A percentile compares a stretch with the other conserved stretches of the same genome.
Conservation (phyloP, 37 sponge, comb jelly and placozoan species). For the Cliona cf. orientalis region DNA sequence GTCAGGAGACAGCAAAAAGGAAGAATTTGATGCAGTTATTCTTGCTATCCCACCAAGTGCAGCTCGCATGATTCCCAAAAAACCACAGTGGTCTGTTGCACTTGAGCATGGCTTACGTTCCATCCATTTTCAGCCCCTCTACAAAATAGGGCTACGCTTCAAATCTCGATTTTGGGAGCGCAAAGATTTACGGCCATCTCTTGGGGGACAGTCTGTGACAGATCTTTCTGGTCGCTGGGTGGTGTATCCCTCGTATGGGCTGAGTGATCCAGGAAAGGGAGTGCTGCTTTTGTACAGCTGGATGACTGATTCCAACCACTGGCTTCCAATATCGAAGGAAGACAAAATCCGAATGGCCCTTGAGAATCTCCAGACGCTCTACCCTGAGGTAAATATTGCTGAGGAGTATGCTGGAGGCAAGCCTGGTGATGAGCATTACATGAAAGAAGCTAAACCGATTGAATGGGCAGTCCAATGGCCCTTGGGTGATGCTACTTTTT, state of each 20-base stretch:
- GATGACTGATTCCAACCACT: constrained; percentile 9
- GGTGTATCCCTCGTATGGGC: constrained; percentile 25
- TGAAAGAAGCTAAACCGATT: constrained; percentile 3
- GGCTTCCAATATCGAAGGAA: constrained; percentile 2
- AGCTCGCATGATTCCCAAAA: constrained; percentile 4
- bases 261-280: constrained; percentile 45
- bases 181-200: constrained; percentile 18
- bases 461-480: constrained; percentile 15
- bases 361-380: constrained; percentile 13
- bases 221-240: constrained; percentile 33
- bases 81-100: neutral
- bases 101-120: constrained; percentile 7
- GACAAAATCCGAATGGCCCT: constrained; percentile 25
- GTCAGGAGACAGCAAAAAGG: neutral
- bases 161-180: constrained; percentile 47
- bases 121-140: constrained; percentile 4
- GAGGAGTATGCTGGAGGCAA: constrained; percentile 7
- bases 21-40: constrained; percentile 46
- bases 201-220: constrained; percentile 32
- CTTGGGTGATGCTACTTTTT: constrained; percentile 1
- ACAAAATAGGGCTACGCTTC: constrained; percentile 30
- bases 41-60: constrained; percentile 20
- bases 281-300: constrained; percentile 20
- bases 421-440: neutral
- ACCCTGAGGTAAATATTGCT: constrained; percentile 25